Evolutionary conservation across 2,113 vertebrate species (phyloP).

Genomic region (Galbula dea): DNA sequence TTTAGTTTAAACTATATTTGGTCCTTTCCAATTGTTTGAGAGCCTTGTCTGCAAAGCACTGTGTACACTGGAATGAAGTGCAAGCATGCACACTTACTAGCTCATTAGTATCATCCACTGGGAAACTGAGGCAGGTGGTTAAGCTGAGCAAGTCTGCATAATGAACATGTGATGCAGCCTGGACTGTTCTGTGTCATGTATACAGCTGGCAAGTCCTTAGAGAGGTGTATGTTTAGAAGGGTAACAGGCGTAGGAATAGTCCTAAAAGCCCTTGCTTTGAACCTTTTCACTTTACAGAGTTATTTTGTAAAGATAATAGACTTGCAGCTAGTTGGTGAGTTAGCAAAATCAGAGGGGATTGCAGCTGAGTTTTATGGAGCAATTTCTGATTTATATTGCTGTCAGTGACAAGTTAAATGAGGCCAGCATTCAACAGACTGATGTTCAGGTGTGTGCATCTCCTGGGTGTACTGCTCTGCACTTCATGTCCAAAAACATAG

Average conservation of each 20-base stretch:
- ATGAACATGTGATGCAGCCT: not conserved
- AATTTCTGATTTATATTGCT: constrained; percentile 7
- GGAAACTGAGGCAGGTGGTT: constrained; percentile 42
- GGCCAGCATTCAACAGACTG: not conserved
- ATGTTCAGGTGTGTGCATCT: not conserved
- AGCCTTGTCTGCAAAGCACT: not conserved
- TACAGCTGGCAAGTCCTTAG: not conserved
- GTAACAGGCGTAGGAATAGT: not conserved
- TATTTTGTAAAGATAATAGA: not conserved
- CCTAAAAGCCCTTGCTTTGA: not conserved
- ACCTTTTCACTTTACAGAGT: not conserved
- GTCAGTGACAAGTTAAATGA: constrained; percentile 6
- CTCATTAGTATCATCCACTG: not conserved
- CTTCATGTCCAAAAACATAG: not conserved
- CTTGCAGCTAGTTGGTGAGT: not conserved
- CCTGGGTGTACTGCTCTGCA: not conserved
- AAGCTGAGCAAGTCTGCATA: not conserved
- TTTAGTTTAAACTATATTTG: constrained; percentile 19
- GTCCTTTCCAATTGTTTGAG: not conserved
- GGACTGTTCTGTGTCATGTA: not conserved
- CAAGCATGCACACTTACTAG: not conserved
- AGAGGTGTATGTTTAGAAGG: not conserved
- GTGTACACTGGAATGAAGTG: not conserved
- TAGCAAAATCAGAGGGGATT: not conserved
- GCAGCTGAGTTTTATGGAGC: not conserved